Evolutionary conservation across 2,797 vertebrate genomes (phyloP), one percentile per base, ranked within the genome.

Genomic region (Muraenolepis orangiensis): DNA sequence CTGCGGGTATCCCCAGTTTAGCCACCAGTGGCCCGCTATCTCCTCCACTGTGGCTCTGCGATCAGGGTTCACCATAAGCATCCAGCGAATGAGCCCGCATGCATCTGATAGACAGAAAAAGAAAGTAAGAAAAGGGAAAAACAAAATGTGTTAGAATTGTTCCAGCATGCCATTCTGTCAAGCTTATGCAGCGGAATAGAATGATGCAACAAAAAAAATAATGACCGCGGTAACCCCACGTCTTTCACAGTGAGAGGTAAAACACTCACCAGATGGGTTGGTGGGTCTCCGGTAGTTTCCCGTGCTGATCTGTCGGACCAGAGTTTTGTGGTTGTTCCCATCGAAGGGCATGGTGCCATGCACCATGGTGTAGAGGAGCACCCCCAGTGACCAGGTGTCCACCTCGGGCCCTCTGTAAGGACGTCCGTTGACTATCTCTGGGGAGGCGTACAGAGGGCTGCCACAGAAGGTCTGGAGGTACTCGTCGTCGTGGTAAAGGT

Each of bases 321-420:
- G 82, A 0, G 88, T 93, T 87, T 94, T 96, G 89, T 98, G 95
- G 88, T 96, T 96, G 0, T 94, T 95, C 64, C 96, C 96, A 0
- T 99, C 96, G 0, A 99, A 99, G 0, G 98, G 98, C 98, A 99
- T 99, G 0, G 94, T 93, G 69, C 96, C 97, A 0, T 99, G 96
- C 38, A 99, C 95, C 91, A 99, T 85, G 3, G 97, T 95, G 83
- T 99, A 99, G 11, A 99, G 92, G 3, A 99, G 92, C 28, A 99
- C 98, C 0, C 98, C 98, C 31, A 99, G 92, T 42, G 98, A 98
- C 98, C 98, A 99, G 78, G 96, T 98, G 92, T 99, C 98, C 86
- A 99, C 98, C 94, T 99, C 98, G 0, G 98, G 98, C 42, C 98
- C 97, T 4, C 74, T 93, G 91, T 99, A 99, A 0, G 98, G 98